phyloP scores from a whole-genome alignment of 2,888 invertebrate species.

The Agrochola macilenta region DNA sequence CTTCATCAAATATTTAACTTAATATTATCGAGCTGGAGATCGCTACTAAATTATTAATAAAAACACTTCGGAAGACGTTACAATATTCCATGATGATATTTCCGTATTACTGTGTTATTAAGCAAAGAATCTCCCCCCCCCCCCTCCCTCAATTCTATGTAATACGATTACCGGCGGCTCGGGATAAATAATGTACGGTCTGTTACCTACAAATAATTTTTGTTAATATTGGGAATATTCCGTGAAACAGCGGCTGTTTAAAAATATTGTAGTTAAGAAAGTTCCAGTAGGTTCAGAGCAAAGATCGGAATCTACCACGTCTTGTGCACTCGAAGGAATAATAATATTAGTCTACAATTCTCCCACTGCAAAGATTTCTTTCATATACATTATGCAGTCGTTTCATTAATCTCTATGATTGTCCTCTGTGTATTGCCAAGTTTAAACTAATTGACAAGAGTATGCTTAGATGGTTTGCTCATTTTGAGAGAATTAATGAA shows the following conservation, averaged over 20 bases:
- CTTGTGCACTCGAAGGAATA: background rate
- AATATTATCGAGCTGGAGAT: conserved; percentile 31
- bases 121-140: background rate
- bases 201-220: conserved; percentile 1
- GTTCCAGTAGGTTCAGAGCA: background rate
- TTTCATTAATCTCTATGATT: background rate
- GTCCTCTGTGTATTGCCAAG: background rate
- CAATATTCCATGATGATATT: conserved; percentile 22
- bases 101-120: conserved; percentile 8
- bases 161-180: conserved; percentile 23
- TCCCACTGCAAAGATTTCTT: background rate
- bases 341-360: background rate
- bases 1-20: conserved; percentile 43
- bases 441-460: background rate
- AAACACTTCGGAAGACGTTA: conserved; percentile 34
- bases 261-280: background rate
- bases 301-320: background rate
- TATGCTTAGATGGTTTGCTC: background rate
- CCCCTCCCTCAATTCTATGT: background rate
- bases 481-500: background rate
- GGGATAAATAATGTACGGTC: conserved; percentile 3
- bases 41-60: conserved; percentile 44
- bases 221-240: background rate
- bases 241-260: background rate
- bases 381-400: too few species aligned